phyloP scores from a whole-genome alignment of 2,888 invertebrate genomes.

The Epinotia ramella region DNA sequence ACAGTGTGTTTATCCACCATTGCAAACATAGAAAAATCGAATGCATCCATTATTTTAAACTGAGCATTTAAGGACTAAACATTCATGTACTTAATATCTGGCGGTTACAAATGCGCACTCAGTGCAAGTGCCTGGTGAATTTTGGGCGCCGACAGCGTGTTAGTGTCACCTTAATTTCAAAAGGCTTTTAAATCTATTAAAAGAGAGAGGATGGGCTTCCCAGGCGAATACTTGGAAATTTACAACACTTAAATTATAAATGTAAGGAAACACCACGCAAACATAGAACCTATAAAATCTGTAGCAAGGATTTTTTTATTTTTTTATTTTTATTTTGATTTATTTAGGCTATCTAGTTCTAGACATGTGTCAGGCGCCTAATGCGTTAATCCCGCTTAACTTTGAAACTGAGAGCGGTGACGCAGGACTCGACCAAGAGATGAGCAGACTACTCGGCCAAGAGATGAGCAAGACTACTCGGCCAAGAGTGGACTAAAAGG shows the following conservation, averaged over 20 bases:
- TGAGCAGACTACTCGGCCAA: too few species aligned
- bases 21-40: too few species aligned
- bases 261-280: neutral
- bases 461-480: too few species aligned
- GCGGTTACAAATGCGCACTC: constrained; percentile 4
- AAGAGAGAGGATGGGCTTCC: constrained; percentile 14
- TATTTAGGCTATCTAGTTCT: neutral
- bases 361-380: too few species aligned
- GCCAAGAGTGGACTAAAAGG: too few species aligned
- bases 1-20: too few species aligned
- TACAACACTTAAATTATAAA: constrained; percentile 10
- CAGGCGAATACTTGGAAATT: constrained; percentile 21
- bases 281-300: neutral
- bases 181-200: constrained; percentile 45
- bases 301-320: neutral
- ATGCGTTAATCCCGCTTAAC: too few species aligned
- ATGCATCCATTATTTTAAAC: too few species aligned
- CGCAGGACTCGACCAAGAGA: too few species aligned
- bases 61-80: neutral
- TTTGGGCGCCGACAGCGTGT: constrained; percentile 2
- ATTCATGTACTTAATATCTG: neutral
- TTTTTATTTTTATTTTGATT: too few species aligned
- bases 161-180: constrained; percentile 39
- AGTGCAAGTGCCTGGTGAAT: constrained; percentile 2
- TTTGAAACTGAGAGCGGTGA: too few species aligned